Evolutionary conservation across 2,113 vertebrate species (phyloP).

Genomic region (Diphyllodes magnificus): DNA sequence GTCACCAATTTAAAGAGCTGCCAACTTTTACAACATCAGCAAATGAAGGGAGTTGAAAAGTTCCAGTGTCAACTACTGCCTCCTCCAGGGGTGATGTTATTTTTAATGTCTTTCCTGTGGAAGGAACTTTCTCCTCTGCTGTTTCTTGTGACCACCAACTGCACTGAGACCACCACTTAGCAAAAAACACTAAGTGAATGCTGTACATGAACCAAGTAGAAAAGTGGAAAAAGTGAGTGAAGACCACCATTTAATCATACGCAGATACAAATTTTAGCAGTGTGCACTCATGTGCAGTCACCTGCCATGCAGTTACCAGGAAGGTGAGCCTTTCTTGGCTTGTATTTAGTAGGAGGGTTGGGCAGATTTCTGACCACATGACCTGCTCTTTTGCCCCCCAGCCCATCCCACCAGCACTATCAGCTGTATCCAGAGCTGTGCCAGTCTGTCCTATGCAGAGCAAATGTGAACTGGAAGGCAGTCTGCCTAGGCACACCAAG

Average conservation of each 20-base stretch:
- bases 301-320: neutral
- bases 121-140: neutral
- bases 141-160: neutral
- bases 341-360: neutral
- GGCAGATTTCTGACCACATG: neutral
- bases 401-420: neutral
- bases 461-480: neutral
- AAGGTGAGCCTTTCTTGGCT: neutral
- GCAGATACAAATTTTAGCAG: neutral
- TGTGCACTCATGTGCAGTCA: neutral
- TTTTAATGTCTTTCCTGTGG: neutral
- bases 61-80: neutral
- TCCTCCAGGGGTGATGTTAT: neutral
- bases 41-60: neutral
- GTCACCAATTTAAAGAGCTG: neutral
- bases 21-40: neutral
- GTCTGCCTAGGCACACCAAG: neutral
- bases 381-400: rapidly evolving
- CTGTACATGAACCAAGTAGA: neutral
- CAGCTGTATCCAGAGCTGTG: neutral
- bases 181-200: neutral
- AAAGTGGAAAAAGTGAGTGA: neutral
- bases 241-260: neutral
- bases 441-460: neutral
- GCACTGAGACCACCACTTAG: neutral